These are phyloP conservation scores for Neodiprion lecontei DNA, from an alignment of 1,140 invertebrate genomes.

Conservation along the genomic window DNA sequence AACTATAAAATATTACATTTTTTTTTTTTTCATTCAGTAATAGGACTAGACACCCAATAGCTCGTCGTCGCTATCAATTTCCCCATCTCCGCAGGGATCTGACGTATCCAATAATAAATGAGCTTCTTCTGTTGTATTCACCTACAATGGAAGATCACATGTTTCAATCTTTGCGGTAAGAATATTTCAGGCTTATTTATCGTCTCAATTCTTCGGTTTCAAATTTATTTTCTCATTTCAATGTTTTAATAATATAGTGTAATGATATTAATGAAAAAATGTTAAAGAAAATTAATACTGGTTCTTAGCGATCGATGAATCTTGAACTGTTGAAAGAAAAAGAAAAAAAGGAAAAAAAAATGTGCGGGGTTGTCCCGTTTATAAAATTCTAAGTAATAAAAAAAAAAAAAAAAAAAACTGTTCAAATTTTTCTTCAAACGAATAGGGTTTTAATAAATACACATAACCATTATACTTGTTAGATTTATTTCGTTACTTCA, in stretches of 20 bases:
- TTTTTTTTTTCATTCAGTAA: background rate
- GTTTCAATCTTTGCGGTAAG: background rate
- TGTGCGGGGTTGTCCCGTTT: background rate
- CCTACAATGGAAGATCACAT: slow-evolving; percentile 30
- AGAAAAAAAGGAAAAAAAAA: background rate
- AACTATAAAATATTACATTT: background rate
- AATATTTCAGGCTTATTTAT: background rate
- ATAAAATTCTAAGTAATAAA: background rate
- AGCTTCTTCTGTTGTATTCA: slow-evolving; percentile 44
- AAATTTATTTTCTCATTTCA: too few species aligned
- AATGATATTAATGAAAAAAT: too few species aligned
- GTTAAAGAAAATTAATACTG: too few species aligned
- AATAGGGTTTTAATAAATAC: background rate
- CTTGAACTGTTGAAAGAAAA: background rate
- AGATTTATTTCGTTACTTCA: too few species aligned
- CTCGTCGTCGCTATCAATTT: slow-evolving; percentile 49
- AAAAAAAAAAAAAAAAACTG: background rate
- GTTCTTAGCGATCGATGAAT: background rate
- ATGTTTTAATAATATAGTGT: too few species aligned
- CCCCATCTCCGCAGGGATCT: slow-evolving; percentile 38
- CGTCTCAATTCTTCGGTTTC: background rate
- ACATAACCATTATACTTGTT: background rate
- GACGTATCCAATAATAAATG: slow-evolving; percentile 38
- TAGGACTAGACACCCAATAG: slow-evolving; percentile 35
- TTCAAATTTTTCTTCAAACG: background rate